phyloP scores from a whole-genome alignment of 64 coral and sea anemone species.

The Pocillopora verrucosa region DNA sequence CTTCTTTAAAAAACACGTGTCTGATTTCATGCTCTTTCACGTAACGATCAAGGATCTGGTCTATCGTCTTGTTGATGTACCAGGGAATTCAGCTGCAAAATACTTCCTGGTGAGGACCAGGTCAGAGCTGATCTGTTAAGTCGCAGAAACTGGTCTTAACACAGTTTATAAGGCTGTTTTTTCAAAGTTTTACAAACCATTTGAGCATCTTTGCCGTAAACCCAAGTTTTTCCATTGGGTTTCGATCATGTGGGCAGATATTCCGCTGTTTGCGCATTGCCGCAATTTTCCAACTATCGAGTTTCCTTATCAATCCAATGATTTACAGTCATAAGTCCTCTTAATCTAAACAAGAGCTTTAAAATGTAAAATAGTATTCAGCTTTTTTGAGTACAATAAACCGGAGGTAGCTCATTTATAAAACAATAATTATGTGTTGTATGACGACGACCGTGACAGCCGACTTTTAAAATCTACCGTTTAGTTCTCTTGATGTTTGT shows the following conservation, averaged over 20 bases:
- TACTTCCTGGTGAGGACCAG: neutral
- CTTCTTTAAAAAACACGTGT: constrained; percentile 40
- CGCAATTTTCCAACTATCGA: neutral
- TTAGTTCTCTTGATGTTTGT: no score
- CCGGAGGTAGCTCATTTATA: no score
- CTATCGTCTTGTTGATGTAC: constrained; percentile 11
- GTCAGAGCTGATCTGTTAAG: neutral
- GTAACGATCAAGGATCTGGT: constrained; percentile 52
- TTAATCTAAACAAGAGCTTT: neutral
- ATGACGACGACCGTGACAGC: no score
- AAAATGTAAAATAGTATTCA: neutral
- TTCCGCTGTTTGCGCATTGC: neutral
- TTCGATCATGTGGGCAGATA: constrained; percentile 28
- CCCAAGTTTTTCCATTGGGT: neutral
- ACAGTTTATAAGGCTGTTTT: constrained; percentile 28
- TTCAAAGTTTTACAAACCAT: neutral
- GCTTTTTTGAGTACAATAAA: no score
- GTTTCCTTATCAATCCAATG: neutral
- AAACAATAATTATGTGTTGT: no score
- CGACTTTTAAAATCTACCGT: no score
- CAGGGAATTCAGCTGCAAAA: constrained; percentile 12
- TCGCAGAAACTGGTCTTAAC: neutral
- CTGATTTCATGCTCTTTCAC: constrained; percentile 62
- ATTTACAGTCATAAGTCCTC: neutral
- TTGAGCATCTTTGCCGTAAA: neutral